A percentile compares a stretch with the other conserved stretches of the same genome.
These are phyloP conservation scores for Bombus balteatus DNA, from an alignment of 1,140 invertebrate genomes.

Conservation along the genomic window DNA sequence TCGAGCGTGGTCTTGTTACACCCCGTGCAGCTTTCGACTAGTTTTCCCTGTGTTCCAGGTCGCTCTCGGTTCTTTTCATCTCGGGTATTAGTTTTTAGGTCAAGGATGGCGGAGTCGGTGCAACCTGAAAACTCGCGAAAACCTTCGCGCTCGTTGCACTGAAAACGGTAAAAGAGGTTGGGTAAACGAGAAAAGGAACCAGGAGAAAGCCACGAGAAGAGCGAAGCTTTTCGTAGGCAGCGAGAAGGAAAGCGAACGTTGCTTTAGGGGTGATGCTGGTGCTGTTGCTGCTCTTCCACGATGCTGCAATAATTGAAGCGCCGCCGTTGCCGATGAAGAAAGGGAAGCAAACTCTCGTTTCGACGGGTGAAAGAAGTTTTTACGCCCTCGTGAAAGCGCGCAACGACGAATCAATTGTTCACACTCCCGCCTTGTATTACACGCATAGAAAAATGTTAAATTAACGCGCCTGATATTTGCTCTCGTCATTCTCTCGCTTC, in stretches of 20 bases:
- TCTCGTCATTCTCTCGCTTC: neutral
- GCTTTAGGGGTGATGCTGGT: neutral
- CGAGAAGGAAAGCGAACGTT: neutral
- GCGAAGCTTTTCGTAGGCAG: conserved; percentile 7
- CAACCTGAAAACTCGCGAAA: conserved; percentile 20
- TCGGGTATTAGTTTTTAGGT: conserved; percentile 50
- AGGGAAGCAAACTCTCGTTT: neutral
- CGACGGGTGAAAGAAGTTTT: neutral
- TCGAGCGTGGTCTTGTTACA: conserved; percentile 45
- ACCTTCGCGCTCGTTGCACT: conserved; percentile 11
- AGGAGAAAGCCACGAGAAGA: conserved; percentile 15
- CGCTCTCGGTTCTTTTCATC: conserved; percentile 17
- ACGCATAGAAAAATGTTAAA: neutral
- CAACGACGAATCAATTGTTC: conserved; percentile 7
- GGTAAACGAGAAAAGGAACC: conserved; percentile 19
- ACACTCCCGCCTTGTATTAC: neutral
- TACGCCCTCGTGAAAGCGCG: neutral
- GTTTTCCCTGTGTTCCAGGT: neutral
- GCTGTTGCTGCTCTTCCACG: neutral
- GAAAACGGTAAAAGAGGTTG: neutral
- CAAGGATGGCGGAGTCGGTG: conserved; percentile 41
- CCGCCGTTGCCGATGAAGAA: neutral
- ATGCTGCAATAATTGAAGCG: conserved; percentile 37
- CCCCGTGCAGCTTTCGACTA: conserved; percentile 26
- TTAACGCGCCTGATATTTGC: neutral